These are phyloP conservation scores for Drosophila arizonae DNA, from an alignment of 1,140 invertebrate genomes.

Conservation along the genomic window DNA sequence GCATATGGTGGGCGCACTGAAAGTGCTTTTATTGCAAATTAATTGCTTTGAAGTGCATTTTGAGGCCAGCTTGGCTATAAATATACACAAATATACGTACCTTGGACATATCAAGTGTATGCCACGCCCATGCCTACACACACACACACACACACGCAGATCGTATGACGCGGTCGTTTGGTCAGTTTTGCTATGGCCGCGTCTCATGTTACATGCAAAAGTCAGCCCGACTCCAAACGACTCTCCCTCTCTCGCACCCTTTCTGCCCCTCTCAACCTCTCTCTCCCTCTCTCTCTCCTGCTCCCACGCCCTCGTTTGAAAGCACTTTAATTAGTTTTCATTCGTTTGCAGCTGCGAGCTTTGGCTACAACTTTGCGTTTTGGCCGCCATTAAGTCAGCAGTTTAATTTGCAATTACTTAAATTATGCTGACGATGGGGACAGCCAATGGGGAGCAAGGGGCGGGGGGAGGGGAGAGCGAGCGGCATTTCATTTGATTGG, in stretches of 20 bases:
- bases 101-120: not conserved
- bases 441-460: no score
- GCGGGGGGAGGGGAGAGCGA: not conserved
- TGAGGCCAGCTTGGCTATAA: slow-evolving; percentile 39
- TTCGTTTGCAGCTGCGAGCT: slow-evolving; percentile 8
- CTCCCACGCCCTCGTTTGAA: not conserved
- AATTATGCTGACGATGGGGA: slow-evolving; percentile 40
- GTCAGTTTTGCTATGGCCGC: slow-evolving; percentile 25
- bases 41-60: slow-evolving; percentile 75
- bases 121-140: slow-evolving; percentile 7
- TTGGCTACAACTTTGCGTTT: not conserved
- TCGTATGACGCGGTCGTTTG: slow-evolving; percentile 62
- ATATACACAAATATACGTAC: slow-evolving; percentile 20
- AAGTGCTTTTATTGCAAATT: slow-evolving; percentile 78
- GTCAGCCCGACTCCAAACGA: not conserved
- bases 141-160: slow-evolving; percentile 14
- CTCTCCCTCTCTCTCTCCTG: not conserved
- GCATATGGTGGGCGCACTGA: slow-evolving; percentile 8
- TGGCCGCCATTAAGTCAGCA: slow-evolving; percentile 59
- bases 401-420: slow-evolving; percentile 66
- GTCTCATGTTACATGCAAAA: slow-evolving; percentile 35
- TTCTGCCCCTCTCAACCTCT: not conserved
- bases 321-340: slow-evolving; percentile 70
- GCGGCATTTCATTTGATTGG: slow-evolving; percentile 22
- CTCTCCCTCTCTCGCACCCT: not conserved